phyloP scores from a whole-genome alignment of 2,113 vertebrate genomes.

The Pseudorhombus dupliciocellatus region DNA sequence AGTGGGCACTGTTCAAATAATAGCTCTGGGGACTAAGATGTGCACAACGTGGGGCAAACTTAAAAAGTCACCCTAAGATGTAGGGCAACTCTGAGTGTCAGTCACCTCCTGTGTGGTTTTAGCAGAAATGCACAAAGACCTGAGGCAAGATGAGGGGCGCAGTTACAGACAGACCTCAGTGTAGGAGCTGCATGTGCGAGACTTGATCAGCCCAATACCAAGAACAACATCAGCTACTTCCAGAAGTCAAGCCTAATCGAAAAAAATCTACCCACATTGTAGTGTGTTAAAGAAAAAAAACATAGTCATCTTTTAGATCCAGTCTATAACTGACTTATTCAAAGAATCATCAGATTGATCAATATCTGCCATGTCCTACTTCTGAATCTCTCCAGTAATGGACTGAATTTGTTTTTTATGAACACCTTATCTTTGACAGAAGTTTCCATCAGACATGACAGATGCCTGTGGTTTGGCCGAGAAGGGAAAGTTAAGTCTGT shows the following conservation, averaged over 20 bases:
- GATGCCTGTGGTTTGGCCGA: no score
- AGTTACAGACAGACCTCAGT: no score
- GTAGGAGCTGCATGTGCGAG: not conserved
- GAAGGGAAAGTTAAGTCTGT: no score
- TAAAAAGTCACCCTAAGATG: not conserved
- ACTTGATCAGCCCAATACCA: not conserved
- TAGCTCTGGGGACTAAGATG: not conserved
- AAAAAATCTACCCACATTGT: not conserved
- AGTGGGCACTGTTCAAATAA: not conserved
- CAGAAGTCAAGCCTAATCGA: no score
- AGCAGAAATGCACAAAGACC: not conserved
- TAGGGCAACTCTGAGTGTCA: not conserved
- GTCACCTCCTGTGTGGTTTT: not conserved
- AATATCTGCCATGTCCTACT: no score
- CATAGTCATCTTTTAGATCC: not conserved
- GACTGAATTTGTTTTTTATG: no score
- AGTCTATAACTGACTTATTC: not conserved
- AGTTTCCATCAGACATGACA: no score
- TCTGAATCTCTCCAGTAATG: no score
- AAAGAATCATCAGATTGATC: no score
- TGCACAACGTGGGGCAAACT: constrained; percentile 21
- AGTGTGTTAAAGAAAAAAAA: not conserved
- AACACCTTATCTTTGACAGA: no score
- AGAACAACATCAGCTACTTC: no score
- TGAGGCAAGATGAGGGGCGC: not conserved